Evolutionary conservation across 2,888 invertebrate genomes (phyloP).

Genomic region (Cerceris rybyensis): DNA sequence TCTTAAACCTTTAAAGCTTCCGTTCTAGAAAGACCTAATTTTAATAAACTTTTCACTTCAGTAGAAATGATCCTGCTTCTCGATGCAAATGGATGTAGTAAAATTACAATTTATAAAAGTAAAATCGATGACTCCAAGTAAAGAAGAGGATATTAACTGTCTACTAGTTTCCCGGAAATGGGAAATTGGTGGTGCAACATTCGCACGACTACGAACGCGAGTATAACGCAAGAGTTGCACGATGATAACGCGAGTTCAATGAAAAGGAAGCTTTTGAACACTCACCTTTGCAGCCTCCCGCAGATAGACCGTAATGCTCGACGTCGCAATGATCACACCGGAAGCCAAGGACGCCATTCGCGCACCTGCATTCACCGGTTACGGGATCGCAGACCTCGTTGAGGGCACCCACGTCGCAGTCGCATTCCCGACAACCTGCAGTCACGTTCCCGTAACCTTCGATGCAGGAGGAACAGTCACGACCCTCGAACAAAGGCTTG

Average conservation of each 20-base stretch:
- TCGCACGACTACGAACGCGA: not conserved
- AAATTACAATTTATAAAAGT: too few relatives aligned
- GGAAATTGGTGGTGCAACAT: too few relatives aligned
- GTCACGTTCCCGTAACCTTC: slow-evolving; percentile 89
- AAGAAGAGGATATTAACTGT: too few relatives aligned
- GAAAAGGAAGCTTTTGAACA: slow-evolving; percentile 1
- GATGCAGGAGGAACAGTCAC: slow-evolving; percentile 85
- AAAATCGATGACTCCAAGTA: too few relatives aligned
- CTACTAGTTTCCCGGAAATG: too few relatives aligned
- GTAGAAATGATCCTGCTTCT: too few relatives aligned
- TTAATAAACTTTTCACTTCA: too few relatives aligned
- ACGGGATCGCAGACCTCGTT: slow-evolving; percentile 88
- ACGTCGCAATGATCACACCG: slow-evolving; percentile 89
- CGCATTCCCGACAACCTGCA: slow-evolving; percentile 91
- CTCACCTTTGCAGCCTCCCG: slow-evolving; percentile 88
- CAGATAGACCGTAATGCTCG: slow-evolving; percentile 88
- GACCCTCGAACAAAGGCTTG: slow-evolving; percentile 87
- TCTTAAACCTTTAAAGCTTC: too few relatives aligned
- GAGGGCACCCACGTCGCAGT: slow-evolving; percentile 89
- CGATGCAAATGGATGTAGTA: too few relatives aligned
- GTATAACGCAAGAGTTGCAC: not conserved
- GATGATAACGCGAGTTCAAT: not conserved
- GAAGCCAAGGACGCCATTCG: slow-evolving; percentile 89
- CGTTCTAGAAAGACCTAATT: too few relatives aligned
- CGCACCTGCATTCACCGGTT: slow-evolving; percentile 92